Conservation (phyloP, 1,140 invertebrate species). For the Galendromus occidentalis region DNA sequence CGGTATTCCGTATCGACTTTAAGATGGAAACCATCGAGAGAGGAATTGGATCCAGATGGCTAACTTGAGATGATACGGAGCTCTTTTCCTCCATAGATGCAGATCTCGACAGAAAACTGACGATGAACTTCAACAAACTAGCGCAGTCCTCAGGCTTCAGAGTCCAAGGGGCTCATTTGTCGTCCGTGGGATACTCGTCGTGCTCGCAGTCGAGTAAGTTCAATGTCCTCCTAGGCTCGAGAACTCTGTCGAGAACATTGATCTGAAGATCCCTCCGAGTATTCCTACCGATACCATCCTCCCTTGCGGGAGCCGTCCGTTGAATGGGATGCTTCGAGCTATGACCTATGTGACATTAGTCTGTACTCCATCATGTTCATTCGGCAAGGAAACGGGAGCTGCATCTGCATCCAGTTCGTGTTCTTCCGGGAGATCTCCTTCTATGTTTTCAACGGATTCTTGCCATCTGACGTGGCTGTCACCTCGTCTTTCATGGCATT, state of each 20-base stretch:
- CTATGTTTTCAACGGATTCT: conserved; percentile 3
- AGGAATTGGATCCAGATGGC: too few species aligned
- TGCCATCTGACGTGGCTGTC: not conserved
- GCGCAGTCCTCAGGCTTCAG: not conserved
- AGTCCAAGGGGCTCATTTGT: not conserved
- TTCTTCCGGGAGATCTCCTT: not conserved
- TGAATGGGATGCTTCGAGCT: too few species aligned
- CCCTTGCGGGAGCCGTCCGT: too few species aligned
- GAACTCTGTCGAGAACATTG: not conserved
- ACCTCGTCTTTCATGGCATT: conserved; percentile 1
- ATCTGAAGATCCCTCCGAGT: too few species aligned
- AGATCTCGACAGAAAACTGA: not conserved
- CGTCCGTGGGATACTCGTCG: not conserved
- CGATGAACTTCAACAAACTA: not conserved
- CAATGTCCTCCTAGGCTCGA: not conserved
- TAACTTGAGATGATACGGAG: too few species aligned
- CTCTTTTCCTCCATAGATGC: too few species aligned
- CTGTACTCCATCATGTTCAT: too few species aligned
- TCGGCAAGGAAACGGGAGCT: not conserved
- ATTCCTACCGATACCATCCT: too few species aligned
- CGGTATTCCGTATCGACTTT: too few species aligned
- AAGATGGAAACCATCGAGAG: too few species aligned
- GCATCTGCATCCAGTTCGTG: not conserved
- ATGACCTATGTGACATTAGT: too few species aligned
- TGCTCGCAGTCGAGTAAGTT: not conserved